These are phyloP conservation scores for Aspidiotus destructor DNA, from an alignment of 2,888 invertebrate species.

Conservation along the genomic window DNA sequence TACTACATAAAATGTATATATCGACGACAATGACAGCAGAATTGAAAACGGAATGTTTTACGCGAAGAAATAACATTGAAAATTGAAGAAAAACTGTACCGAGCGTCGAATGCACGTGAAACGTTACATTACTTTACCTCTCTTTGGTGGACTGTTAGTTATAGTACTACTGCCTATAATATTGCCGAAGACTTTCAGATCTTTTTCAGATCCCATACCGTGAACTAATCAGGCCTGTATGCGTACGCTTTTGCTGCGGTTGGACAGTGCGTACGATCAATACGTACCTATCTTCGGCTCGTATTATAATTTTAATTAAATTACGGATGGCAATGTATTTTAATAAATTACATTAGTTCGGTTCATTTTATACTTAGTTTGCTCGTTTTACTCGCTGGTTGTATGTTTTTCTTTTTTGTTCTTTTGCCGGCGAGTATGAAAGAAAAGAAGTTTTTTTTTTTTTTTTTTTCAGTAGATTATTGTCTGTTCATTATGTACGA, in stretches of 20 bases:
- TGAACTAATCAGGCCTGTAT: neutral
- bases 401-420: no score
- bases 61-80: neutral
- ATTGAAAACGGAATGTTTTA: conserved; percentile 1
- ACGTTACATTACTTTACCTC: neutral
- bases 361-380: neutral
- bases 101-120: no score
- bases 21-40: conserved; percentile 4
- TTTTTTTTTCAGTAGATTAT: neutral
- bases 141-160: neutral
- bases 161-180: neutral
- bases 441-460: neutral
- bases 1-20: neutral
- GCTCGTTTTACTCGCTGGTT: neutral
- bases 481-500: neutral
- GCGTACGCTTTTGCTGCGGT: no score
- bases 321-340: neutral
- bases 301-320: conserved; percentile 3
- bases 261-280: neutral
- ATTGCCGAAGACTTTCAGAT: neutral
- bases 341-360: conserved; percentile 2
- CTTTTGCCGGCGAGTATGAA: neutral
- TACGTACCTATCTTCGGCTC: neutral
- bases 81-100: neutral
- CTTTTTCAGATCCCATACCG: neutral